Evolutionary conservation across 2,888 invertebrate genomes (phyloP), one percentile per base, ranked within the genome.

Genomic region (Adineta ricciae): DNA sequence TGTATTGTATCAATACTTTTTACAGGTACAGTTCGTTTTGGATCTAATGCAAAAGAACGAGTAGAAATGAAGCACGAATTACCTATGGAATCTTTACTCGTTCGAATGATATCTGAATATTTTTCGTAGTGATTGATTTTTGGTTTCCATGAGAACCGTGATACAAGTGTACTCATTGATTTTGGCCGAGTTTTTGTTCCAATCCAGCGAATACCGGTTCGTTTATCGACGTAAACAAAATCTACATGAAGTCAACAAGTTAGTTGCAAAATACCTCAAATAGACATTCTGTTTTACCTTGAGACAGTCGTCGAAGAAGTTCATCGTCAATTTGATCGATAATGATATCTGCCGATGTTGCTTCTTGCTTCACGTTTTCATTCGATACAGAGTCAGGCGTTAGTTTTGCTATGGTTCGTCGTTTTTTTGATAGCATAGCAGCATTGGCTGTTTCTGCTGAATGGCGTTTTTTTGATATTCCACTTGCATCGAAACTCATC

Each of bases 111-210:
- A 78, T 78, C 78, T 41, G 41, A 41, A 78, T 78, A 41, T 41
- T 78, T 78, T 78, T 78, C 78, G 41, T 41, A 78, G n/a, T 78
- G 78, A 78, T 78, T 78, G 11, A 41, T 41, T 78, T 78, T 78
- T 41, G 78, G 78, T 78, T 78, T 78, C 78, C 78, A 78, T 78
- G 78, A 78, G n/a, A 78, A 38, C 7, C 78, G 78, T n/a, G 78
- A 78, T 41, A 41, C 41, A 24, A 78, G 24, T 24, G 41, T 78
- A 41, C 32, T 78, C 64, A 64, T 64, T n/a, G 78, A 1, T 41
- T 41, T 19, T n/a, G 78, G 78, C 5, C 78, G 78, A 78, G 11
- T 24, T 78, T 78, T 78, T 24, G 38, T 78, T 21, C 78, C 78
- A 38, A 78, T 41, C 78, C 78, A 78, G n/a, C 78, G 38, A 41